Base-by-base conservation (phyloP, 2,888 invertebrate genomes). In the Priapulus caudatus region DNA sequence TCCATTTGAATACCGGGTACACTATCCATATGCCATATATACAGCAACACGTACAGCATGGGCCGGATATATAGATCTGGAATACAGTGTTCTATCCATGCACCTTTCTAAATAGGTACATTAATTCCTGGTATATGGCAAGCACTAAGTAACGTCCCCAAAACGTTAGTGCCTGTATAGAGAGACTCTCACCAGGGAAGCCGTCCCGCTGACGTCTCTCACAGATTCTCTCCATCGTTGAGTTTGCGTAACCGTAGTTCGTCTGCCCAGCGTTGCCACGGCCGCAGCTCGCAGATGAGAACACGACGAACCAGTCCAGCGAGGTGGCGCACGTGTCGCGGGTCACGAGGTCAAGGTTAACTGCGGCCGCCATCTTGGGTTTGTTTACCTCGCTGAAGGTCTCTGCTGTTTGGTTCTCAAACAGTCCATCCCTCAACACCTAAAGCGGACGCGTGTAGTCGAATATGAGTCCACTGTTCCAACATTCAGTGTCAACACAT, bases 241-340 rank as follows among this genome's bases (percentile, higher is more conserved):
- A 92, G 75, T 98, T 98, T 51, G 97, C 93, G 63, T 88, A 79
- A 51, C 95, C 97, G 70, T 98, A 98, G 75, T 97, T 98, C 56
- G 85, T 80, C 75, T 98, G 97, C 2, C 97, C 97, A 49, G 86
- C 81, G 74, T 97, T 95, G 56, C 97, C 98, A 61, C 93, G 82
- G 15, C 97, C 97, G 73, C 93, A 92, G 33, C 91, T 88, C 54
- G 97, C 86, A 45, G 92, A 92, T 43, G 97, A 97, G 77, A 95
- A 98, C 54, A 81, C 86, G 50, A 97, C 90, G 70, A 97, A 98
- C 76, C 90, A 85, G 65, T 93, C 90, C 60, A 73, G 67, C 72
- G 60, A 16, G 20, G 4, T 19, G 16, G 83, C 79, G 61, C 89
- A 87, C 54, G 83, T 67, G 60, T 78, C 76, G 54, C 93, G 81